phyloP scores from a whole-genome alignment of 64 coral and sea anemone genomes.

The Stichodactyla helianthus region DNA sequence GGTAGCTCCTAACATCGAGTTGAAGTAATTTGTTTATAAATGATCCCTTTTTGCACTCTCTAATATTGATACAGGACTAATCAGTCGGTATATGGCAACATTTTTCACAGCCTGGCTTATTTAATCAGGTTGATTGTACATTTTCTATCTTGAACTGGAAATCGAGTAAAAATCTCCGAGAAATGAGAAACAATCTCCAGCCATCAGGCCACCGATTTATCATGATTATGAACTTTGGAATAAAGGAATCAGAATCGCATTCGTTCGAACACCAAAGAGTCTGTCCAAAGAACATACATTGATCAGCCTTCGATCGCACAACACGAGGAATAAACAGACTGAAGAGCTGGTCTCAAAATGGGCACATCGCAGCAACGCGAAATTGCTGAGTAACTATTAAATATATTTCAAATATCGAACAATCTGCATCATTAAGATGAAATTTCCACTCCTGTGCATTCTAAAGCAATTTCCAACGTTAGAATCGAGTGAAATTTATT shows the following conservation, averaged over 20 bases:
- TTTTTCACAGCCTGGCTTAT: background rate
- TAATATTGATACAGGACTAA: background rate
- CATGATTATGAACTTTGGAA: background rate
- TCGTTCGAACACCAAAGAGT: background rate
- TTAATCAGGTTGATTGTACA: background rate
- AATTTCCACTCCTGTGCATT: background rate
- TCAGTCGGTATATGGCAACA: background rate
- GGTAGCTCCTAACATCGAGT: background rate
- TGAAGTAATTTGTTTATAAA: background rate
- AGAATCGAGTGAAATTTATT: background rate
- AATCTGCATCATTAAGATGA: background rate
- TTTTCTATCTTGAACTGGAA: background rate
- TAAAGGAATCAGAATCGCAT: background rate
- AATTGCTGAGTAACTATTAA: background rate
- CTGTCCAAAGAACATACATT: background rate
- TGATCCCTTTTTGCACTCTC: background rate
- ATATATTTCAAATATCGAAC: conserved; percentile 11
- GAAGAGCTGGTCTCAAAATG: background rate
- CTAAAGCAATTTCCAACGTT: background rate
- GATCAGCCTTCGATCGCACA: background rate
- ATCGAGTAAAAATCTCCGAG: background rate
- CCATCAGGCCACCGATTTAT: background rate
- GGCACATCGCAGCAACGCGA: background rate
- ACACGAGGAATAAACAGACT: background rate
- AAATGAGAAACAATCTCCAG: background rate